phyloP scores from a whole-genome alignment of 2,797 vertebrate species.

The Rhinella marina region DNA sequence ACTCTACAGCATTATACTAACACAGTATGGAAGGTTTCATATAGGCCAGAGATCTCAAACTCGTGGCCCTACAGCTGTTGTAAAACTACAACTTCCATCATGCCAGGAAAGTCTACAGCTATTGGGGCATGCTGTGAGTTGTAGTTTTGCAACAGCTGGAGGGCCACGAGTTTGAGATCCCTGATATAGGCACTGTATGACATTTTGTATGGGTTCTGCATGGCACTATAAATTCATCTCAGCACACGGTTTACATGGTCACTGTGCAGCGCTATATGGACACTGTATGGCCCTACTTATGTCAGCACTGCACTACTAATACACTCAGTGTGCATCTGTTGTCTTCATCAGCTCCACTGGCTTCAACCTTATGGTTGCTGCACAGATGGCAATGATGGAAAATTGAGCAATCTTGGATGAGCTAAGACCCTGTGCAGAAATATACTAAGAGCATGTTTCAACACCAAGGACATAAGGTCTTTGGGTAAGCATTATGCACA shows the following conservation, averaged over 20 bases:
- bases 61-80: too few relatives aligned
- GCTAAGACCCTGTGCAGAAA: constrained; percentile 13
- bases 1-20: too few relatives aligned
- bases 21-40: too few relatives aligned
- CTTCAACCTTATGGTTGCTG: not conserved
- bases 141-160: too few relatives aligned
- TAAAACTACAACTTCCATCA: too few relatives aligned
- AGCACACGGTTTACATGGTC: not conserved
- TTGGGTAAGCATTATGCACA: not conserved
- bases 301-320: not conserved
- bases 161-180: too few relatives aligned
- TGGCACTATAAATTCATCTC: too few relatives aligned
- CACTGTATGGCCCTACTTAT: not conserved
- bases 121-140: too few relatives aligned
- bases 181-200: too few relatives aligned
- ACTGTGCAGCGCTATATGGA: not conserved
- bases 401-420: constrained; percentile 21
- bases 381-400: not conserved
- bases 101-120: too few relatives aligned
- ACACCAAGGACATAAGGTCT: not conserved
- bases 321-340: not conserved
- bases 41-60: too few relatives aligned
- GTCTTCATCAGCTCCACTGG: not conserved
- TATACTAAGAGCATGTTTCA: not conserved
- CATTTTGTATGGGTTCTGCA: too few relatives aligned